Evolutionary conservation across 92 coral and sea anemone species (phyloP).

Genomic region (Palythoa grandis): DNA sequence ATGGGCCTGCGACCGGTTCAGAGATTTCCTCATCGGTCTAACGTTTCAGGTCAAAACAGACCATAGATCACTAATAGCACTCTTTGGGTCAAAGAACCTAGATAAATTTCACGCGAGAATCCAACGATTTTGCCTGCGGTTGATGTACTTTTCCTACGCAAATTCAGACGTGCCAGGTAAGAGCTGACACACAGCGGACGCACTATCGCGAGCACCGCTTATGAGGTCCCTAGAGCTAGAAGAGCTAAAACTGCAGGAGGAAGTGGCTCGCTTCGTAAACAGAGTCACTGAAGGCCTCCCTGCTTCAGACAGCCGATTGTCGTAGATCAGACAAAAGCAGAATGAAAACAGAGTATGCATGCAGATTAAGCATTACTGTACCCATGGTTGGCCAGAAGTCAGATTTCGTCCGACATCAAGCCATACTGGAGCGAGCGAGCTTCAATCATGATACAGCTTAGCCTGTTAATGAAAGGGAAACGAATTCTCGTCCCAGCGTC

Average conservation of each 20-base stretch:
- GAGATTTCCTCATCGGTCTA: background rate
- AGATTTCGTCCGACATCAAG: conserved; percentile 2
- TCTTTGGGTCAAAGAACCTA: background rate
- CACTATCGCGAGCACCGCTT: background rate
- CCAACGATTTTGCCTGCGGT: background rate
- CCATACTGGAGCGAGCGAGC: background rate
- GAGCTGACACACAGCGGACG: background rate
- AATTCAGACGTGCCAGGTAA: background rate
- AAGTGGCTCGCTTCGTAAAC: background rate
- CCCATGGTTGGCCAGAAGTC: background rate
- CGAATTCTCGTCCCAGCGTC: too few relatives aligned
- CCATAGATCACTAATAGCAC: background rate
- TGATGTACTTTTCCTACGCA: too few relatives aligned
- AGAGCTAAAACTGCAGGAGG: background rate
- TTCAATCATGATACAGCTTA: background rate
- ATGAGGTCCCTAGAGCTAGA: background rate
- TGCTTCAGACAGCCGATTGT: background rate
- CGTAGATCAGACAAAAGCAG: background rate
- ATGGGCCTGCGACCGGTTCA: too few relatives aligned
- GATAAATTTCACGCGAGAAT: background rate
- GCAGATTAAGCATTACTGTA: background rate
- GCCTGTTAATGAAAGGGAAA: too few relatives aligned
- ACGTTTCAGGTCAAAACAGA: background rate
- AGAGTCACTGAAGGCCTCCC: too few relatives aligned
- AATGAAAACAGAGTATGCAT: background rate